Evolutionary conservation across 2,888 invertebrate species (phyloP), one percentile per base, ranked within the genome.

Genomic region (Pemphredon lugubris): DNA sequence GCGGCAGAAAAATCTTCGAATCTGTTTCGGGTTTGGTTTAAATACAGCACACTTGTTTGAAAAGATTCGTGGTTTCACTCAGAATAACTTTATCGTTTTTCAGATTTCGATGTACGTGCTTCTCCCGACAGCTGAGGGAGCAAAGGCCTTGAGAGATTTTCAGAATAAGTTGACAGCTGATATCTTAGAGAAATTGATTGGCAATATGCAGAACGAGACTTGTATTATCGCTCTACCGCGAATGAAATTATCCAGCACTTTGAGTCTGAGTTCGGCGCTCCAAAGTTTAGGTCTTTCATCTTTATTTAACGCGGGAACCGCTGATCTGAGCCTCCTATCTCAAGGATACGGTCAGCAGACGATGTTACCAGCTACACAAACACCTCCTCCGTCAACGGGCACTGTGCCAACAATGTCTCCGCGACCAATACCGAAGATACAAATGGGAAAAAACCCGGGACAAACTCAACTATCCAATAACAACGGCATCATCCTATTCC

Each of bases 261-360:
- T 92, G 1, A 91, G 92, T 74, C 86, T 96, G 40, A 92, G 91
- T 63, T 72, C 90, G 0, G 82, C 92, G 0, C 88, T 96, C 2
- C 87, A 92, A 72, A 84, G 87, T 1, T 85, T 96, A 61, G 95
- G 95, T 0, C 85, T 95, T 0, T 85, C 87, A 1, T 91, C 93
- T 0, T 90, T 96, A 67, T 96, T 96, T 84, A 86, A 91, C 65
- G 91, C 92, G 0, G 75, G 75, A 0, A 85, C 89, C 53, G 93
- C 95, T 0, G 95, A 96, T 88, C 92, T 96, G 50, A 94, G 94
- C 0, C 87, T 94, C 6, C 91, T 96, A 7, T 92, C 93, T 0
- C 85, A 90, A 84, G 91, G 92, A 0, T 89, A 90, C 37, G 65
- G 37, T 18, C 44, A 64, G 34, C 7, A 6, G 14, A 1, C 16